Percentiles rank a stretch among this genome's conserved stretches.
These are phyloP conservation scores for Meghimatium bilineatum DNA, from an alignment of 2,888 invertebrate genomes.

Conservation along the genomic window DNA sequence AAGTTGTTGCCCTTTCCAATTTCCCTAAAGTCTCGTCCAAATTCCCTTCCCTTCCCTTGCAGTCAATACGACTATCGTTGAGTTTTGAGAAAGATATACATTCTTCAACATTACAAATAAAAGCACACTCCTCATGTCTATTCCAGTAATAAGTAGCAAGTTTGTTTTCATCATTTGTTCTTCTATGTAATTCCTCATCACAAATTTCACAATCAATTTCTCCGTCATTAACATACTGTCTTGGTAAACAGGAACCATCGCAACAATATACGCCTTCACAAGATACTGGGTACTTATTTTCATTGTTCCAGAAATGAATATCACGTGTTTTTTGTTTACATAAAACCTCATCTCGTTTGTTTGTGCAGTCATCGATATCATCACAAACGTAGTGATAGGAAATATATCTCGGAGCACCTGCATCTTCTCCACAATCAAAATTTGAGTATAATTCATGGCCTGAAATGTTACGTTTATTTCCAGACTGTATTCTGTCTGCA, in stretches of 20 bases:
- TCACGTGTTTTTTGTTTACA: not conserved
- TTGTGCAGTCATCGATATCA: not conserved
- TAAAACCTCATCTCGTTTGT: not conserved
- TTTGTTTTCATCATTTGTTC: not conserved
- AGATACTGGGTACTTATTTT: not conserved
- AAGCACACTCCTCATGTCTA: not conserved
- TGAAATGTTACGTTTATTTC: not conserved
- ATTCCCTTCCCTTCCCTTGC: not conserved
- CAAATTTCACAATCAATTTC: not conserved
- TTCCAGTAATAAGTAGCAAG: no score
- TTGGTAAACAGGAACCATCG: slow-evolving; percentile 4
- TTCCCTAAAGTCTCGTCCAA: slow-evolving; percentile 16
- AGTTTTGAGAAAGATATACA: not conserved
- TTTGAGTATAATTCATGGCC: not conserved
- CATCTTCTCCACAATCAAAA: slow-evolving; percentile 22
- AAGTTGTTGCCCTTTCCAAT: not conserved
- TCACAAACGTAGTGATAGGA: slow-evolving; percentile 10
- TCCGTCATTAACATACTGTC: not conserved
- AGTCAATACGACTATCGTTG: not conserved
- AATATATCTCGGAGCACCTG: slow-evolving; percentile 1
- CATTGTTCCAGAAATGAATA: not conserved
- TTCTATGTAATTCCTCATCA: not conserved
- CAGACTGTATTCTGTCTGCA: not conserved
- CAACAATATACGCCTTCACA: not conserved
- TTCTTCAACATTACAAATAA: not conserved